A percentile compares a stretch with the other conserved stretches of the same genome.
phyloP scores from a whole-genome alignment of 2,113 vertebrate species.

The Symphodus melops region DNA sequence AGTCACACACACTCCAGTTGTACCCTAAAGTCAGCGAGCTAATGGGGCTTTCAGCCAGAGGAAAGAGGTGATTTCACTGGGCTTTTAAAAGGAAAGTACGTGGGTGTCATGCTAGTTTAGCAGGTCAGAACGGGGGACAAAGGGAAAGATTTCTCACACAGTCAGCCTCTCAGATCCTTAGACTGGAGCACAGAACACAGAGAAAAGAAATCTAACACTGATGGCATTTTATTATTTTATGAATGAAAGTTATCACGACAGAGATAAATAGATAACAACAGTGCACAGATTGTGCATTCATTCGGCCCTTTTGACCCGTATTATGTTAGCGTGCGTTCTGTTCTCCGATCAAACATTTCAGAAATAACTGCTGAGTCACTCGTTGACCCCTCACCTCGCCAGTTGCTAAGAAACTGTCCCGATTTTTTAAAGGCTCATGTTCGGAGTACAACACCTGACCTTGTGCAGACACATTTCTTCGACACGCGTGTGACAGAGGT shows the following conservation, averaged over 20 bases:
- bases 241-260: neutral
- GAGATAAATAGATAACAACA: constrained; percentile 22
- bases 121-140: constrained; percentile 55
- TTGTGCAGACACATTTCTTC: constrained; percentile 6
- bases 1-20: constrained; percentile 66
- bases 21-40: constrained; percentile 68
- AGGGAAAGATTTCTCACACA: constrained; percentile 43
- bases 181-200: constrained; percentile 12
- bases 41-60: constrained; percentile 70
- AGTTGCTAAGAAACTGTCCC: constrained; percentile 5
- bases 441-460: constrained; percentile 5
- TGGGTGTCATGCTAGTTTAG: constrained; percentile 72
- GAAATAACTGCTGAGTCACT: constrained; percentile 12
- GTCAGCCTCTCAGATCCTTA: constrained; percentile 33
- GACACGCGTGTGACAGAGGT: constrained; percentile 33
- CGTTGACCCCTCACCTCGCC: neutral
- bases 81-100: constrained; percentile 59
- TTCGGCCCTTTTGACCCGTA: neutral
- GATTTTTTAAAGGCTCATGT: neutral
- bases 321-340: neutral
- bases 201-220: neutral
- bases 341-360: neutral
- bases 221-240: neutral
- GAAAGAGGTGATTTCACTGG: constrained; percentile 65
- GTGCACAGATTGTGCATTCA: neutral